Base-by-base conservation (phyloP, 1,140 invertebrate genomes). In the Cryptotermes secundus region DNA sequence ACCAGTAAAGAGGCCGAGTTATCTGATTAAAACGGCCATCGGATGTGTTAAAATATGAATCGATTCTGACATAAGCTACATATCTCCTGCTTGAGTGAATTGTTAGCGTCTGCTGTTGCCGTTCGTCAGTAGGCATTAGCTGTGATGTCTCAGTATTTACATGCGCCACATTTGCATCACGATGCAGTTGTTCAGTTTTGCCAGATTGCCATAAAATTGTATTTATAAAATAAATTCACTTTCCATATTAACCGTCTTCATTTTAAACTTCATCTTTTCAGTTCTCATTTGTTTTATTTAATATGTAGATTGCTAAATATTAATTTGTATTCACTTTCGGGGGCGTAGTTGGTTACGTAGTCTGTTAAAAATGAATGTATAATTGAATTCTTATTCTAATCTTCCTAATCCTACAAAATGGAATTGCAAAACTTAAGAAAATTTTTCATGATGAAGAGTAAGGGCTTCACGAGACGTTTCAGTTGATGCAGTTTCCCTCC, bases 241-340 rank as follows among this genome's bases (percentile, higher is more conserved):
- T 72, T 14, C 59, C 59, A 72, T 72, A 26, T 72, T 72, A 31
- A 12, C 9, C 59, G 10, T 31, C 26, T 72, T 72, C 59, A 7
- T 72, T 31, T 72, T 31, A 31, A 72, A 72, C 45, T 49, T 49
- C 45, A 19, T 19, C 22, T 72, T 72, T 72, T 26, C 59, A 72
- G 14, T 72, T 72, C 59, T 72, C 59, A 31, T 72, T 72, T 72
- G n/a, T 72, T 4, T 72, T 72, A 72, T 72, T 72, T 72, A 72
- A n/a, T 72, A 72, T 72, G 59, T 72, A 72, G 59, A 72, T 72
- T 72, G 59, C 31, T 72, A 72, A 72, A 72, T 72, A 72, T 72
- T 26, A 72, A 72, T 72, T 72, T 72, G 59, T 72, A 72, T 72
- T 31, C 59, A 72, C n/a, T 72, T 31, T n/a, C 26, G 3, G 19